phyloP scores from a whole-genome alignment of 1,140 invertebrate species.

The Philopotamus ludificatus region DNA sequence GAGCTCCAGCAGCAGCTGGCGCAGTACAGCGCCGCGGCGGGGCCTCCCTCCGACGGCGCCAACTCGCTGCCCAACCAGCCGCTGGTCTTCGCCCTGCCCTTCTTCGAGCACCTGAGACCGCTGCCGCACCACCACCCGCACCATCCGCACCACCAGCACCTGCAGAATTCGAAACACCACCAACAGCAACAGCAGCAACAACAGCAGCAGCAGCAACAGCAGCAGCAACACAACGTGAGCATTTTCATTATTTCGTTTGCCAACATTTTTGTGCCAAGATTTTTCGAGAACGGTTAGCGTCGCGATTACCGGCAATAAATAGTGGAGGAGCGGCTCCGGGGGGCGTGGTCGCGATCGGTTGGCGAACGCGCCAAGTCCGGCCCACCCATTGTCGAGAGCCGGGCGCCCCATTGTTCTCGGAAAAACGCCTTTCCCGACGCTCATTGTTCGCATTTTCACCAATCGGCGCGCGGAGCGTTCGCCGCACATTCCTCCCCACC shows the following conservation, averaged over 20 bases:
- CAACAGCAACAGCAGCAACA: conserved; percentile 15
- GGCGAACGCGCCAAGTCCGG: conserved; percentile 5
- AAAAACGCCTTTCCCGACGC: neutral
- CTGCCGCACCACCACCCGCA: conserved; percentile 32
- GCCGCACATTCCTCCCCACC: neutral
- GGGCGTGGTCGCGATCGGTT: conserved; percentile 1
- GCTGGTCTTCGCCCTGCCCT: conserved; percentile 38
- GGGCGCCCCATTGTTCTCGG: conserved; percentile 4
- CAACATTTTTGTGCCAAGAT: conserved; percentile 5
- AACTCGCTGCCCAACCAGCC: conserved; percentile 5
- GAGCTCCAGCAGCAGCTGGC: conserved; percentile 39
- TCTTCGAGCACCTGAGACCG: conserved; percentile 36
- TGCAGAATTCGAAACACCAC: conserved; percentile 24
- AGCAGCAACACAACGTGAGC: conserved; percentile 18
- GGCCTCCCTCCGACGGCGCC: neutral
- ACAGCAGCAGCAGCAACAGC: conserved; percentile 18
- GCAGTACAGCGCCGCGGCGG: conserved; percentile 29
- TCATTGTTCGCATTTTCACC: neutral
- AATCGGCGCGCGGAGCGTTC: neutral
- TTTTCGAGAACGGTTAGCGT: conserved; percentile 15
- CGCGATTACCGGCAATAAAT: conserved; percentile 23
- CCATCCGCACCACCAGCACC: conserved; percentile 18
- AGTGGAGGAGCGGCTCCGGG: neutral
- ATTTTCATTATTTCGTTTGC: no score
- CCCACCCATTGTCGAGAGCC: conserved; percentile 16